A percentile compares a stretch with the other conserved stretches of the same genome.
Evolutionary conservation across 2,888 invertebrate species (phyloP).

Genomic region (Prosapia bicincta): DNA sequence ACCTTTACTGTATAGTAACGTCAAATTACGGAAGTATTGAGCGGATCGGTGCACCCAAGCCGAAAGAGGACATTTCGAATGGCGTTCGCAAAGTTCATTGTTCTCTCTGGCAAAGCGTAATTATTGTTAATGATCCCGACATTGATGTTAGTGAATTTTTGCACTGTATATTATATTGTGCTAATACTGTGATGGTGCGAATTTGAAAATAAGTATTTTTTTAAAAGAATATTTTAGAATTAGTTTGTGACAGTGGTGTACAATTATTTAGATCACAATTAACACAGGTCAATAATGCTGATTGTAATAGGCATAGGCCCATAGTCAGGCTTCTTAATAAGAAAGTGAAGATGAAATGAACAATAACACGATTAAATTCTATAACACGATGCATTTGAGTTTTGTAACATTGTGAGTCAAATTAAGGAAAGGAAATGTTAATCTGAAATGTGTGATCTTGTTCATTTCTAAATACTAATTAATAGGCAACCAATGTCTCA

Average conservation of each 20-base stretch:
- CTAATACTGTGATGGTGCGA: neutral
- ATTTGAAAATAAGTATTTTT: neutral
- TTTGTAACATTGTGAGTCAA: too few species aligned
- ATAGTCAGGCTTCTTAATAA: slow-evolving; percentile 8
- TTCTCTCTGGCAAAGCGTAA: slow-evolving; percentile 44
- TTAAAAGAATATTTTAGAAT: neutral
- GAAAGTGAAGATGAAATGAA: neutral
- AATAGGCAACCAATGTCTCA: neutral
- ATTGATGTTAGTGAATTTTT: neutral
- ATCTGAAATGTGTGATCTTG: neutral
- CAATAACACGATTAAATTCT: neutral
- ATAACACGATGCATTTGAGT: too few species aligned
- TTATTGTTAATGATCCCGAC: slow-evolving; percentile 34
- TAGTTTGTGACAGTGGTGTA: slow-evolving; percentile 27
- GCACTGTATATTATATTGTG: neutral
- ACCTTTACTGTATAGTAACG: slow-evolving; percentile 35
- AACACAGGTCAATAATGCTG: slow-evolving; percentile 40
- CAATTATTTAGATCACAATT: slow-evolving; percentile 38
- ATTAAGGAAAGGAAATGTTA: too few species aligned
- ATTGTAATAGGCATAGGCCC: slow-evolving; percentile 34
- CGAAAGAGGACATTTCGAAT: slow-evolving; percentile 52
- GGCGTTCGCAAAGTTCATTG: slow-evolving; percentile 57
- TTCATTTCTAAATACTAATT: neutral
- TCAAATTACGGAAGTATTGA: slow-evolving; percentile 44
- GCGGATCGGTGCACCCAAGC: slow-evolving; percentile 48